These are phyloP conservation scores for Epinotia bilunana DNA, from an alignment of 2,888 invertebrate genomes.

Conservation along the genomic window DNA sequence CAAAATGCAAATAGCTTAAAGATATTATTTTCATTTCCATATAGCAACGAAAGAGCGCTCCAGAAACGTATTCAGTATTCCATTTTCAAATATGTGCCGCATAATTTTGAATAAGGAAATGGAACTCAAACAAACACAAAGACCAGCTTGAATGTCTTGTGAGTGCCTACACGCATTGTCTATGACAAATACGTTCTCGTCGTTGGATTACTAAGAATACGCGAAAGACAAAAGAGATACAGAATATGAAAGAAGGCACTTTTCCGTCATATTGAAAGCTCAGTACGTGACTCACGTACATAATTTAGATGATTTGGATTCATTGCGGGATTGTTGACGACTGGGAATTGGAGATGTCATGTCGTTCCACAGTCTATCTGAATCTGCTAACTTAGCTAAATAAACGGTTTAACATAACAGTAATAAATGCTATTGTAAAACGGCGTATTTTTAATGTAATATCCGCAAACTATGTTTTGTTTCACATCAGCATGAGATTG, in stretches of 20 bases:
- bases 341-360: conserved; percentile 3
- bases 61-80: conserved; percentile 62
- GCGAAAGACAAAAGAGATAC: conserved; percentile 66
- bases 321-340: conserved; percentile 6
- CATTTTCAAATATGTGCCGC: conserved; percentile 66
- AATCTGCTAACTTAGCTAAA: not conserved
- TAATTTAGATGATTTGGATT: conserved; percentile 29
- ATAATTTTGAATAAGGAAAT: conserved; percentile 77
- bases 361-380: conserved; percentile 16
- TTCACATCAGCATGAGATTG: too few relatives aligned
- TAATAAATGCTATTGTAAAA: not conserved
- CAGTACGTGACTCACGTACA: conserved; percentile 39
- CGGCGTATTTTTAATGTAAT: too few relatives aligned
- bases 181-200: conserved; percentile 74
- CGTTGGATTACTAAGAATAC: conserved; percentile 69
- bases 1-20: conserved; percentile 62
- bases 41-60: conserved; percentile 56
- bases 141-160: conserved; percentile 69
- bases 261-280: conserved; percentile 51
- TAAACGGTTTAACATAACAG: too few relatives aligned
- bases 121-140: conserved; percentile 68
- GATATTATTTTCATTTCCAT: conserved; percentile 64
- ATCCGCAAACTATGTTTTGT: too few relatives aligned
- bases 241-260: conserved; percentile 64
- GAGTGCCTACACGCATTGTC: conserved; percentile 67